Base-by-base conservation (phyloP, 53 echinoderm and acorn worm species). In the Hippasteria phrygiana region DNA sequence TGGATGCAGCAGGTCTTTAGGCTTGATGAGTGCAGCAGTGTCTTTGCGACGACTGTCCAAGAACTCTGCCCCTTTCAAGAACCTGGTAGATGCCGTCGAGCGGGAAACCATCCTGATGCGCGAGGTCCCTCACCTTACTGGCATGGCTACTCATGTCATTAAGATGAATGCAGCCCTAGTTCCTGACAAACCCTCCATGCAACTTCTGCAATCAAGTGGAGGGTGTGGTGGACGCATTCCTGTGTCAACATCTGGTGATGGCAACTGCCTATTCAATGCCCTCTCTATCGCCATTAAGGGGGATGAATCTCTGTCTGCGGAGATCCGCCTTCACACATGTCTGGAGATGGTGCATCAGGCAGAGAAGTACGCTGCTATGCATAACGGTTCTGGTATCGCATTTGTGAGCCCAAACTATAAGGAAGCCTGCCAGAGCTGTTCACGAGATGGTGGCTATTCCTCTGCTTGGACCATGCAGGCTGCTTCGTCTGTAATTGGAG, bases 391-490 rank as follows among this genome's bases (percentile, higher is more conserved):
- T 16, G 74, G 62, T 13, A 73, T 79, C 9, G 5, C 4, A 43
- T 17, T 80, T 2, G 80, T 88, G 13, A 66, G 80, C 12, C 92
- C 88, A 6, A 38, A 71, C 20, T 88, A 80, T 41, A 32, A 43
- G 5, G 80, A 78, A 14, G 71, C 88, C 5, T 78, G 55, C 24
- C 22, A 1, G 32, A 70, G 78, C 43, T 71, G 88, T 78, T 2
- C 80, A 27, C 2, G 26, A 18, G 64, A 80, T 26, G 67, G 92
- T 4, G 79, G 70, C n/a, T 88, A 73, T 36, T 88, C 88, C 10
- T 92, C 92, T 10, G 92, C 80, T 6, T 92, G 72, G 88, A 92
- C 92, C 40, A 88, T 88, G 7, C 73, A 80, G 48, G 88, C 92
- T 22, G 81, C 87, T 17, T 63, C 88, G 62, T 71, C 88, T 1